Conservation (phyloP, 2,888 invertebrate species). For the Lepeophtheirus nordmannii region DNA sequence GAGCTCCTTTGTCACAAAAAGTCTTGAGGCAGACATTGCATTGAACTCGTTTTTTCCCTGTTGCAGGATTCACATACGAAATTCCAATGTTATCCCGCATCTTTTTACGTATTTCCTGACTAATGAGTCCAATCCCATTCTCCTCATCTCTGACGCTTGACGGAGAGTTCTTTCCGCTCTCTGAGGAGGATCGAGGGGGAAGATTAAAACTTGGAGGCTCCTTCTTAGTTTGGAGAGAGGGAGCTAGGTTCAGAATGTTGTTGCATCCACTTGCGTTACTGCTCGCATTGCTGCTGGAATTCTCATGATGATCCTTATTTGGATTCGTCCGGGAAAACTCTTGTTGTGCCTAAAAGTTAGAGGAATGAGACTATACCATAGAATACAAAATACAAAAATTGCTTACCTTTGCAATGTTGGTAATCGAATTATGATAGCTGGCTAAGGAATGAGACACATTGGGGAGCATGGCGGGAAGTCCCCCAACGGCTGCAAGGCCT, state of each 20-base stretch:
- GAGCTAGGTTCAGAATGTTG: too few relatives aligned
- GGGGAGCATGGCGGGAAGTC: not conserved
- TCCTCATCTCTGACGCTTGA: constrained; percentile 27
- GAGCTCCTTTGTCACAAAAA: constrained; percentile 97
- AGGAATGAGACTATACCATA: not conserved
- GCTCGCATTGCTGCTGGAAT: too few relatives aligned
- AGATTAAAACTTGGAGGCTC: constrained; percentile 7
- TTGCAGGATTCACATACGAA: constrained; percentile 23
- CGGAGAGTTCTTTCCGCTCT: constrained; percentile 25
- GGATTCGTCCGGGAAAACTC: not conserved
- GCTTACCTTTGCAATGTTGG: constrained; percentile 11
- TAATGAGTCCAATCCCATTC: not conserved
- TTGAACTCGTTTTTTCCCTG: constrained; percentile 74
- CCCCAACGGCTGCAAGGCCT: constrained; percentile 5
- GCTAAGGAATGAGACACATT: constrained; percentile 12
- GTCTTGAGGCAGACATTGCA: constrained; percentile 97
- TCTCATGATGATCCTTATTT: too few relatives aligned
- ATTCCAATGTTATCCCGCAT: constrained; percentile 21
- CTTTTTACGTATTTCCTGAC: constrained; percentile 17
- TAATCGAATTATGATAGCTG: constrained; percentile 17
- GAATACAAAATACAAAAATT: not conserved
- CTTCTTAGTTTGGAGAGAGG: too few relatives aligned
- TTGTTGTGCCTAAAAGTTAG: not conserved
- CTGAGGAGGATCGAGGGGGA: constrained; percentile 27
- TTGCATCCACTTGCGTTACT: too few relatives aligned